Conservation (phyloP, 2,888 invertebrate genomes). For the Hartigia nigra region DNA sequence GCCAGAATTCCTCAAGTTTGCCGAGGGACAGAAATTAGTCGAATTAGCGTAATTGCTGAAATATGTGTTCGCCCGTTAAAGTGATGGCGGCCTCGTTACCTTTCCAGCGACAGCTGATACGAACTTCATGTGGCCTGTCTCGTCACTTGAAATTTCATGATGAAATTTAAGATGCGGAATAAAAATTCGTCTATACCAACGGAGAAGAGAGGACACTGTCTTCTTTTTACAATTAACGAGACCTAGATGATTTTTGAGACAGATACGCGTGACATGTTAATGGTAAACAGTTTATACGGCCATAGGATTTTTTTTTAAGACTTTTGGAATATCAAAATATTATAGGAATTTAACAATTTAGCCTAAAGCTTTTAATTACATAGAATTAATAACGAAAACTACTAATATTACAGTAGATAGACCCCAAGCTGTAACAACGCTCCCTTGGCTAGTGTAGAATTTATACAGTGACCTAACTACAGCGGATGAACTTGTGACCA, state of each 20-base stretch:
- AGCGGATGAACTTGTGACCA: neutral
- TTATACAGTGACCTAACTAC: conserved; percentile 34
- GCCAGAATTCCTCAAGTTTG: conserved; percentile 44
- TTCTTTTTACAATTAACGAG: neutral
- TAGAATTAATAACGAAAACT: conserved; percentile 42
- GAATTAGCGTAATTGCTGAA: conserved; percentile 45
- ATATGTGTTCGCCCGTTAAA: conserved; percentile 44
- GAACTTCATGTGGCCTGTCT: conserved; percentile 2
- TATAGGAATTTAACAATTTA: neutral
- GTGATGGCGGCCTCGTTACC: conserved; percentile 35
- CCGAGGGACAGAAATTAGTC: conserved; percentile 45
- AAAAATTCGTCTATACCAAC: neutral
- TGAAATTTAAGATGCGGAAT: neutral
- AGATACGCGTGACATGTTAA: neutral
- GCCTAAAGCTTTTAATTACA: conserved; percentile 28
- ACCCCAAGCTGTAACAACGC: conserved; percentile 45
- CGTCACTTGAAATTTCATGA: neutral
- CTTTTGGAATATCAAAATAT: neutral
- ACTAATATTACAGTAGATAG: conserved; percentile 47
- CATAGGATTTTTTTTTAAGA: neutral
- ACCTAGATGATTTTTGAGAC: neutral
- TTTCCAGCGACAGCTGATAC: conserved; percentile 9
- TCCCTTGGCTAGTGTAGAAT: conserved; percentile 48
- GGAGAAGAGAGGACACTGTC: neutral
- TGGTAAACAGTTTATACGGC: neutral